Base-by-base conservation (phyloP, 2,113 vertebrate species). In the Tetrax tetrax region DNA sequence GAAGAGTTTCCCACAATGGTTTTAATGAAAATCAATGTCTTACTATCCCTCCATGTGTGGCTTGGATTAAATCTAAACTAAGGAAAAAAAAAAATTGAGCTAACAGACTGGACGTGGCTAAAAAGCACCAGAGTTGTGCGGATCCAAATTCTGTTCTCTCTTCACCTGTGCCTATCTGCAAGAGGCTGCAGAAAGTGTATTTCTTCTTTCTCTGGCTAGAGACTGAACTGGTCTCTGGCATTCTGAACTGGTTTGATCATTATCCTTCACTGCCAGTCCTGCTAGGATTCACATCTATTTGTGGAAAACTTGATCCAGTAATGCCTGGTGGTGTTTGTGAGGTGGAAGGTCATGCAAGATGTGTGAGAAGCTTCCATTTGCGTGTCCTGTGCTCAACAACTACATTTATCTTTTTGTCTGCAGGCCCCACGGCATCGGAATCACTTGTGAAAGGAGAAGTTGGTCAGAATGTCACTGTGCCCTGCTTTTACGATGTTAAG, bases 391-490 rank as follows among this genome's bases (percentile, higher is more conserved):
- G 31, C 61, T 82, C 56, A 59, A 6, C 48, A n/a, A 2, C 14
- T 45, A 11, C 3, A 0, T 38, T 75, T 77, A 71, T 69, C 13
- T 61, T 61, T 79, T 37, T 65, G 14, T 37, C 33, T 56, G 3
- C 78, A 98, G 98, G 78, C 37, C 41, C 45, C 45, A 17, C 72
- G 0, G 43, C 10, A 6, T 93, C 68, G 0, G 54, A 17, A 8
- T 5, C 0, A 0, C 2, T 11, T 8, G 93, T 99, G 83, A 83
- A 2, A 22, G 98, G 98, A 53, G 18, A 66, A 7, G 80, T 77
- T 25, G 98, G 98, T 25, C 96, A 97, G 57, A 20, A 97, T 7
- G 20, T 98, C 87, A 98, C 95, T 0, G 80, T 99, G 50, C 97
- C 98, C 51, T 99, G 99, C 60, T 29, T 0, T 19, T 98, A 99